Percentiles rank a stretch among this genome's conserved stretches.
phyloP scores from a whole-genome alignment of 2,888 invertebrate species.

The Diogma glabrata region DNA sequence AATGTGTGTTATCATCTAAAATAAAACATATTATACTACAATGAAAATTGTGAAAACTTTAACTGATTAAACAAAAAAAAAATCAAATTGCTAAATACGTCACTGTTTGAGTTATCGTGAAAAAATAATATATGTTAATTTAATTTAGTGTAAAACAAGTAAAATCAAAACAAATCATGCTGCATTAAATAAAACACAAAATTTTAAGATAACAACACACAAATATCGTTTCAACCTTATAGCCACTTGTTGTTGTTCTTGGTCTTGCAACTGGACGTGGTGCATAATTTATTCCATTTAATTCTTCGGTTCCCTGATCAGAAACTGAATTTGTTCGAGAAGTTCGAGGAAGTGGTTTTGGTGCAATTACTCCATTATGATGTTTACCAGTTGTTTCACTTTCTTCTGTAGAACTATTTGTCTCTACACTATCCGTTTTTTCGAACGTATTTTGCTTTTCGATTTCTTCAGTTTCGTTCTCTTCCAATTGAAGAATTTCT shows the following conservation, averaged over 20 bases:
- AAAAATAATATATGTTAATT: no score
- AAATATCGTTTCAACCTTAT: conserved; percentile 52
- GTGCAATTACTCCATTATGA: conserved; percentile 46
- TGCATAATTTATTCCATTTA: conserved; percentile 13
- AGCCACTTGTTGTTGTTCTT: conserved; percentile 61
- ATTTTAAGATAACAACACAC: no score
- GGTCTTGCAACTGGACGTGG: conserved; percentile 59
- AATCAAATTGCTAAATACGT: neutral
- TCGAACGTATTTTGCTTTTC: conserved; percentile 1
- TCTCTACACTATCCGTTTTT: neutral
- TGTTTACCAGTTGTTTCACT: conserved; percentile 27
- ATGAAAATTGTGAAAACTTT: neutral
- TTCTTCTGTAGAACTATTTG: neutral
- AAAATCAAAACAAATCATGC: conserved; percentile 10
- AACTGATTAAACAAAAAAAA: conserved; percentile 16
- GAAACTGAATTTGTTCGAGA: conserved; percentile 60
- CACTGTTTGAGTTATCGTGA: no score
- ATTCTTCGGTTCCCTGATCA: conserved; percentile 45
- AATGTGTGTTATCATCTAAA: no score
- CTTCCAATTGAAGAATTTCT: no score
- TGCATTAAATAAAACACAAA: no score
- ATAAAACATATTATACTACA: no score
- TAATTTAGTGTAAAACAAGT: no score
- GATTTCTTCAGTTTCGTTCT: neutral
- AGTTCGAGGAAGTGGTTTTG: conserved; percentile 70